These are phyloP conservation scores for Anoplopoma fimbria DNA, from an alignment of 2,113 vertebrate genomes.

Conservation along the genomic window DNA sequence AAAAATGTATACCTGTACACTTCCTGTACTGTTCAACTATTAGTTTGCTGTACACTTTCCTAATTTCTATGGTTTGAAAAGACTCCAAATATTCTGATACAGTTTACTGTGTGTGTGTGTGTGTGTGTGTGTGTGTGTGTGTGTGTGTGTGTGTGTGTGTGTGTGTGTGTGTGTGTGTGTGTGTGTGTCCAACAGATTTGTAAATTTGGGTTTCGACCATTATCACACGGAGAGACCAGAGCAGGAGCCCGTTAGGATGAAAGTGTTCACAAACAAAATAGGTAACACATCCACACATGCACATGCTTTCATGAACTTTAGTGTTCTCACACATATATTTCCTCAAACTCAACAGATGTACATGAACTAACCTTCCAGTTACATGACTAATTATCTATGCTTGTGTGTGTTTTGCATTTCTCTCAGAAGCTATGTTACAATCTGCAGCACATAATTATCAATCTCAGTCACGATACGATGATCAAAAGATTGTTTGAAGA, in stretches of 20 bases:
- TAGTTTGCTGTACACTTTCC: not conserved
- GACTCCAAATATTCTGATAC: not conserved
- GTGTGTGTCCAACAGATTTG: constrained; percentile 81
- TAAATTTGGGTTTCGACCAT: constrained; percentile 89
- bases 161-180: not conserved
- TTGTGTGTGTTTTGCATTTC: constrained; percentile 34
- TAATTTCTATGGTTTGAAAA: not conserved
- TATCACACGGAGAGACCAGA: constrained; percentile 75
- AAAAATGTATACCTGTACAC: not conserved
- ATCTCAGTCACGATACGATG: not conserved
- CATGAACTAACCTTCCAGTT: not conserved
- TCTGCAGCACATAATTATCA: not conserved
- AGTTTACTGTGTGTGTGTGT: not conserved
- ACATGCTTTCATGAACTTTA: not conserved
- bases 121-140: not conserved
- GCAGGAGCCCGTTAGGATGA: constrained; percentile 80
- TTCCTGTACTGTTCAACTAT: not conserved
- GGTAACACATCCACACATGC: constrained; percentile 78
- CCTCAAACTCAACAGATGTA: not conserved
- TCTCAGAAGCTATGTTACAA: not conserved
- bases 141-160: not conserved
- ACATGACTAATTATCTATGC: constrained; percentile 16
- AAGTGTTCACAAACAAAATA: constrained; percentile 89
- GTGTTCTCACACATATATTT: not conserved
- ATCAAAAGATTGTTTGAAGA: not conserved